Evolutionary conservation across 2,888 invertebrate genomes (phyloP), one percentile per base, ranked within the genome.

Genomic region (Mythimna loreyi): DNA sequence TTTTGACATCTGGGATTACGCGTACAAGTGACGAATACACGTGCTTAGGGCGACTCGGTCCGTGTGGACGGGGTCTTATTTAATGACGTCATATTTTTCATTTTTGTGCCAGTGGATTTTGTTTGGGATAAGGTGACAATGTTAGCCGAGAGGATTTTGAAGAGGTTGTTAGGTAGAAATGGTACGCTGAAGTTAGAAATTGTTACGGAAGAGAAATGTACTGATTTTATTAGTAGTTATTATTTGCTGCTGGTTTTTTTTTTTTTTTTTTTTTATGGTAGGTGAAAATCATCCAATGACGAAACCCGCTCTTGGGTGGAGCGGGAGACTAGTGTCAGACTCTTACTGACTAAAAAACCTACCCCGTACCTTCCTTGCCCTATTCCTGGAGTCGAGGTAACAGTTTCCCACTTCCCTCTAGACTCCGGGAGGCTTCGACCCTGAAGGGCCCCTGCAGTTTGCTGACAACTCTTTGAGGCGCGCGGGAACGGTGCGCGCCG

Each of bases 1-100:
- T 83, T 86, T 89, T 87, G 87, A 87, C 89, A 86, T 83, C 81
- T 82, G 75, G 86, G 86, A 87, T 90, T 90, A 87, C 85, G 84
- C 68, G 80, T 76, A 85, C 77, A 81, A 75, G 81, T 88, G 88
- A 88, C 83, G 78, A 82, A 87, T 86, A 86, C 86, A 85, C 77
- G 87, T 84, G 81, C 86, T 86, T 83, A 84, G 58, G 67, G 75
- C 77, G 75, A 70, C 68, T 75, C 68, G 64, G 50, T 59, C 60
- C 56, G 56, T 57, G 80, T 61, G 80, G 66, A 78, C 64, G 60
- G 62, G 70, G 75, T 71, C 71, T 78, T 81, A 83, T 77, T 70
- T 79, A 72, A 75, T 75, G 73, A 75, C 80, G 66, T 65, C 50
- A 77, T 80, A 83, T 84, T 85, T 85, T 75, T 83, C 85, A 84